A percentile compares a stretch with the other conserved stretches of the same genome.
These are phyloP conservation scores for Ectemnius continuus DNA, from an alignment of 2,888 invertebrate genomes.

Conservation along the genomic window DNA sequence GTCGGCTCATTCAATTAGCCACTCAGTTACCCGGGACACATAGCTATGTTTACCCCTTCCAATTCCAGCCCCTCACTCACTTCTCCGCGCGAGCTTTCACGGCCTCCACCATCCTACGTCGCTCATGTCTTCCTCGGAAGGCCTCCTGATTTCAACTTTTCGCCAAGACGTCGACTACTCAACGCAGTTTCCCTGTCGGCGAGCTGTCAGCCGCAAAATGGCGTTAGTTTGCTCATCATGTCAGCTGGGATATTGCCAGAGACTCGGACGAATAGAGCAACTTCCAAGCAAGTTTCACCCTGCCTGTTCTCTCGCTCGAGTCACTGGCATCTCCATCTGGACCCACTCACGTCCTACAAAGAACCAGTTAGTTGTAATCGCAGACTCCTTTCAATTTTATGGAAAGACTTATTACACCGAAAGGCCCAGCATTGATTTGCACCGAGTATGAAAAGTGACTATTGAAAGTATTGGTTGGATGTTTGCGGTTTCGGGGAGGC, in stretches of 20 bases:
- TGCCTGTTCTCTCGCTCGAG: conserved; percentile 15
- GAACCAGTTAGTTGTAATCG: not conserved
- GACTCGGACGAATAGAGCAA: conserved; percentile 3
- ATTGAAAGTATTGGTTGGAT: too few species aligned
- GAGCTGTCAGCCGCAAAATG: conserved; percentile 53
- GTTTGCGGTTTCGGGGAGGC: not conserved
- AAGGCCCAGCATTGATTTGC: too few species aligned
- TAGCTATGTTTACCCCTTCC: conserved; percentile 67
- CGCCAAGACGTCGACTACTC: conserved; percentile 34
- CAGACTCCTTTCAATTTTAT: not conserved
- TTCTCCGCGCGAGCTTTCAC: conserved; percentile 40
- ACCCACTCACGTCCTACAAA: not conserved
- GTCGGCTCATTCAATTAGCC: conserved; percentile 76
- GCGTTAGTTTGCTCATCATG: conserved; percentile 40
- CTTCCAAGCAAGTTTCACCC: conserved; percentile 38
- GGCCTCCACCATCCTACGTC: conserved; percentile 22
- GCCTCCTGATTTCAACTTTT: conserved; percentile 57
- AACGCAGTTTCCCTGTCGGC: conserved; percentile 41
- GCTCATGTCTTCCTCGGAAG: conserved; percentile 15
- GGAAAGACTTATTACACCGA: not conserved
- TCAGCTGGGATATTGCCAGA: conserved; percentile 37
- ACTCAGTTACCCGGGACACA: conserved; percentile 77
- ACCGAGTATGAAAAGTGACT: too few species aligned
- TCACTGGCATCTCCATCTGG: conserved; percentile 24
- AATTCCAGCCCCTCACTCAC: conserved; percentile 33